A percentile compares a stretch with the other conserved stretches of the same genome.
phyloP scores from a whole-genome alignment of 2,888 invertebrate species.

The Piscicola geometra region DNA sequence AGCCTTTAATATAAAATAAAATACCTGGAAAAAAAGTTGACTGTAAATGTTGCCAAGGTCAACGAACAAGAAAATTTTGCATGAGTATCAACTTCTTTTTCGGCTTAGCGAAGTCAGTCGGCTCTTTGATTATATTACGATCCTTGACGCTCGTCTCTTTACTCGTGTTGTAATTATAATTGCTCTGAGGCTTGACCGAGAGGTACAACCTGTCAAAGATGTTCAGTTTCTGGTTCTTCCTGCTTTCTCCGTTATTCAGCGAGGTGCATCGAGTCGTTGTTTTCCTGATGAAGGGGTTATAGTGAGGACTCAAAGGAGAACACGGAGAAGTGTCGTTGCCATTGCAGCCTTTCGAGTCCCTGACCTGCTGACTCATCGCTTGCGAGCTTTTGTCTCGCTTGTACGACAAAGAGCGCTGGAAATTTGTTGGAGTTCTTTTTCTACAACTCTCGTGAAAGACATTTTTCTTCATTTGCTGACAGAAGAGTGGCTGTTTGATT shows the following conservation, averaged over 20 bases:
- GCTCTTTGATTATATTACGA: not conserved
- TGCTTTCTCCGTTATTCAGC: not conserved
- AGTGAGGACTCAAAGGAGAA: not conserved
- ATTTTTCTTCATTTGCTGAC: not conserved
- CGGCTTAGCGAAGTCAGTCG: not conserved
- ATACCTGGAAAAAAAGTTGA: no score
- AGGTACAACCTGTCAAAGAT: conserved; percentile 2
- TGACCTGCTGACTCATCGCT: not conserved
- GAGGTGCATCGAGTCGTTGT: not conserved
- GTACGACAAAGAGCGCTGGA: not conserved
- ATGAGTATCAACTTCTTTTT: conserved; percentile 5
- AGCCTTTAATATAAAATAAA: no score
- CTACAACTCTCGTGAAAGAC: not conserved
- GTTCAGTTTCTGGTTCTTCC: not conserved
- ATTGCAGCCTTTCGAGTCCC: not conserved
- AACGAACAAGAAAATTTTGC: conserved; percentile 3
- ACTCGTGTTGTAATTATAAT: not conserved
- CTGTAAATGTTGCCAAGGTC: not conserved
- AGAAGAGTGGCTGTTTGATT: not conserved
- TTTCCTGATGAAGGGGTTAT: no score
- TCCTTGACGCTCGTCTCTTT: not conserved
- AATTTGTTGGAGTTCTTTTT: not conserved
- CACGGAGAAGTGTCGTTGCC: not conserved
- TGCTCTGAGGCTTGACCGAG: not conserved
- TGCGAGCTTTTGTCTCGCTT: not conserved